phyloP scores from a whole-genome alignment of 2,888 invertebrate species.

The Bedellia somnulentella region DNA sequence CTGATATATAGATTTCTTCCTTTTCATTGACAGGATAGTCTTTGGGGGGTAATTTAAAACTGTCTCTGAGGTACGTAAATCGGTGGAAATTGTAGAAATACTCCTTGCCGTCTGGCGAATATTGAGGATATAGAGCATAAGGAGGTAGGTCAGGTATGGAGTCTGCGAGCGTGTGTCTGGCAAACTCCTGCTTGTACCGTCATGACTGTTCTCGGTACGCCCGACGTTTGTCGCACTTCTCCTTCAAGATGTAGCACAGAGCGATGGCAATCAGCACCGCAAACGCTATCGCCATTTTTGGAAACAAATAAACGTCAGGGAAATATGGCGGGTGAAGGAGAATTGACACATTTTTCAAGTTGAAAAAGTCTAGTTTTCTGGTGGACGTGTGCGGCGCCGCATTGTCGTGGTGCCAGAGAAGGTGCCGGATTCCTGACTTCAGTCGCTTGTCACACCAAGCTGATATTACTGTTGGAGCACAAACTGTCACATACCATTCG shows the following conservation, averaged over 20 bases:
- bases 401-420: no score
- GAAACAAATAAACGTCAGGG: not conserved
- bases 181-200: constrained; percentile 58
- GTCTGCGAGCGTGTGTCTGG: constrained; percentile 44
- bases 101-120: constrained; percentile 50
- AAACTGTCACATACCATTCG: no score
- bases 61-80: constrained; percentile 41
- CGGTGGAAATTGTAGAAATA: constrained; percentile 53
- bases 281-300: constrained; percentile 75
- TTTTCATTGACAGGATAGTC: constrained; percentile 32
- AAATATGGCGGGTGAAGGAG: no score
- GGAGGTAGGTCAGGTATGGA: constrained; percentile 36
- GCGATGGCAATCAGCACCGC: constrained; percentile 80
- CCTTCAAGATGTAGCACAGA: constrained; percentile 77
- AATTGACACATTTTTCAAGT: no score
- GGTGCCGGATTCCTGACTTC: no score
- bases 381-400: no score
- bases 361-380: no score
- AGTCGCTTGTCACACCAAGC: no score
- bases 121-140: constrained; percentile 46
- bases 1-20: constrained; percentile 44
- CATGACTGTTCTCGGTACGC: constrained; percentile 74
- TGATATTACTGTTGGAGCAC: no score
- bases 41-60: constrained; percentile 44
- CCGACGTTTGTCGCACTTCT: constrained; percentile 77